Base-by-base conservation (phyloP, 2,888 invertebrate genomes). In the Dendrolimus houi region DNA sequence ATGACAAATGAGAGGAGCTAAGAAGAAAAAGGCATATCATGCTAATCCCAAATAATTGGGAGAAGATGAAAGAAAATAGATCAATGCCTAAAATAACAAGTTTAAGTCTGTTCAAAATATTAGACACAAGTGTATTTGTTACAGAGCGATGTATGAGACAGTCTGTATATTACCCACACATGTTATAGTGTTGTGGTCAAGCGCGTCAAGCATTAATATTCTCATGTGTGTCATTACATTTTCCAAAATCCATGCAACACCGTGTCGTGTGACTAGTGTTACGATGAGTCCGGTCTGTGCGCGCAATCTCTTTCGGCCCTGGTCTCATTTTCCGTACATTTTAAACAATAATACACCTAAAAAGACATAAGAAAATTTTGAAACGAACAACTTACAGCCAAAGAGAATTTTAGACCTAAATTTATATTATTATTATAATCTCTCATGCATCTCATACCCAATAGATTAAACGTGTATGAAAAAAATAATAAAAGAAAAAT, bases 251-350 rank as follows among this genome's bases (percentile, higher is more conserved):
- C 83, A 84, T 86, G 85, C 84, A 72, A 73, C 72, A 78, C 75
- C 74, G 83, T 85, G 84, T 79, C 66, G 66, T 74, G 77, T 80
- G 80, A 74, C 64, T 66, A 70, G 78, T 81, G 78, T 78, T 71
- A 71, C 74, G 76, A 73, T 83, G 71, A 64, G 69, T 67, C 65
- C 64, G 60, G 57, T 53, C 58, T 54, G 59, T 65, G 71, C 69
- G 68, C 69, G 69, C 65, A 81, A 83, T 88, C 87, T 89, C 89
- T 89, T 89, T 89, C 89, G 88, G 88, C 89, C 89, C 89, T 89
- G 89, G 88, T 89, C 72, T 74, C 85, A 85, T 87, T 87, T 87
- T 86, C 76, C 78, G 70, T 69, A 69, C 66, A 69, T 70, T 71
- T 75, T 70, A 70, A 59, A 72, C 64, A 75, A 77, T 72, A 74